These are phyloP conservation scores for Elaphurus davidianus DNA, from an alignment of 2,113 vertebrate genomes.

Conservation along the genomic window DNA sequence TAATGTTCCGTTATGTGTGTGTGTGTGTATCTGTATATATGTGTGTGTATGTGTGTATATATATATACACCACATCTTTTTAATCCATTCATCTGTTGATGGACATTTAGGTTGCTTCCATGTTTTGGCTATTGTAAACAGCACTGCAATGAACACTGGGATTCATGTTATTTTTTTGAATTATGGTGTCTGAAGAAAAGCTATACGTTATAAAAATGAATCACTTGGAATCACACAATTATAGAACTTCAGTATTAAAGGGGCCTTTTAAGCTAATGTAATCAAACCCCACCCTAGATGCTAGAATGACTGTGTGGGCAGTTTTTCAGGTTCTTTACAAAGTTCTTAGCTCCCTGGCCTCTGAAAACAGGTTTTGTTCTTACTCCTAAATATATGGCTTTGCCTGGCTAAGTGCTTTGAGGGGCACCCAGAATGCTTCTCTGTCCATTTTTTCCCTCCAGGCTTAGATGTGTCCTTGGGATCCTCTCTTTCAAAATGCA, in stretches of 20 bases:
- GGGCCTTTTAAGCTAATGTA: slow-evolving; percentile 15
- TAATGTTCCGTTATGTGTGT: neutral
- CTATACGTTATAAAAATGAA: neutral
- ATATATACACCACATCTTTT: neutral
- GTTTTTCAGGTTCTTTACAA: slow-evolving; percentile 7
- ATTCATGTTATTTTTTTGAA: neutral
- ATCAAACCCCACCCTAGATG: neutral
- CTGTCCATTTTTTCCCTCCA: neutral
- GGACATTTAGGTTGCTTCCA: neutral
- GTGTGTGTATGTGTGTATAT: neutral
- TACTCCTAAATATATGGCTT: slow-evolving; percentile 2
- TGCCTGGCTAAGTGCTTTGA: neutral
- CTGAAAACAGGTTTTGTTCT: slow-evolving; percentile 10
- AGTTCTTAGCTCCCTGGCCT: neutral
- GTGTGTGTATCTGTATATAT: neutral
- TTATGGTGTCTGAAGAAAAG: neutral
- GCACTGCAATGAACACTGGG: neutral
- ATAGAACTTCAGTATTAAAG: slow-evolving; percentile 16
- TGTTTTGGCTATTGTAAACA: neutral
- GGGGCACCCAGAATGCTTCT: neutral
- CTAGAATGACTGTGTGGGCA: neutral
- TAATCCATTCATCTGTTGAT: neutral
- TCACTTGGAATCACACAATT: neutral
- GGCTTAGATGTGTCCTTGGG: neutral
- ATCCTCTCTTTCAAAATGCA: slow-evolving; percentile 1